phyloP scores from a whole-genome alignment of 2,797 vertebrate genomes.

The Nyctalus aviator region DNA sequence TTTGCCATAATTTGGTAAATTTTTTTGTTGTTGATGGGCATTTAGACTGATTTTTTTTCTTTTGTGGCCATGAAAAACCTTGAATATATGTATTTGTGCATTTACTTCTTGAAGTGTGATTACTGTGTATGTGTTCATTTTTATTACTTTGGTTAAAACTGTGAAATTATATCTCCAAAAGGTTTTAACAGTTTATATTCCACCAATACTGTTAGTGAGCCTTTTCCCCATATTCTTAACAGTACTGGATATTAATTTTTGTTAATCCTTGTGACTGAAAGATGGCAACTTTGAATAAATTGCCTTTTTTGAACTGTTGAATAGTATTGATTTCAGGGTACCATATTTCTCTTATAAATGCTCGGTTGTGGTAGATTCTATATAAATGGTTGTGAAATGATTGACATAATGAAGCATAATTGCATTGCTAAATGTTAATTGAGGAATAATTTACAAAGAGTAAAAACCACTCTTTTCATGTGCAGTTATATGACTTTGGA shows the following conservation, averaged over 20 bases:
- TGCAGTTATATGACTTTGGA: neutral
- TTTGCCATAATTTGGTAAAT: neutral
- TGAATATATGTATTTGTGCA: neutral
- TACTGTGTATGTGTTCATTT: neutral
- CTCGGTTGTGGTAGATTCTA: neutral
- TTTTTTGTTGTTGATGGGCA: neutral
- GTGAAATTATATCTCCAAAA: neutral
- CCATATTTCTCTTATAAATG: neutral
- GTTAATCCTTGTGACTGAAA: neutral
- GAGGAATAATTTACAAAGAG: neutral
- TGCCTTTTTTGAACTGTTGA: neutral
- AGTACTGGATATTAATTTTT: neutral
- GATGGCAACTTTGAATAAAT: neutral
- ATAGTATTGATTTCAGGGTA: neutral
- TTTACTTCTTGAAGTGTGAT: neutral
- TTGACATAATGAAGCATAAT: neutral
- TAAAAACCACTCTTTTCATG: neutral
- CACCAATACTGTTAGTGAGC: neutral
- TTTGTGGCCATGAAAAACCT: neutral
- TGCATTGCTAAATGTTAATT: neutral
- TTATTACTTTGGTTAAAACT: slow-evolving; percentile 32
- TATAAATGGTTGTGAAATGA: neutral
- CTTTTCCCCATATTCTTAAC: neutral
- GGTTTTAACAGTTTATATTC: neutral
- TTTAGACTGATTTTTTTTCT: neutral